Conservation (phyloP, 2,888 invertebrate species). For the Junonia oenone region DNA sequence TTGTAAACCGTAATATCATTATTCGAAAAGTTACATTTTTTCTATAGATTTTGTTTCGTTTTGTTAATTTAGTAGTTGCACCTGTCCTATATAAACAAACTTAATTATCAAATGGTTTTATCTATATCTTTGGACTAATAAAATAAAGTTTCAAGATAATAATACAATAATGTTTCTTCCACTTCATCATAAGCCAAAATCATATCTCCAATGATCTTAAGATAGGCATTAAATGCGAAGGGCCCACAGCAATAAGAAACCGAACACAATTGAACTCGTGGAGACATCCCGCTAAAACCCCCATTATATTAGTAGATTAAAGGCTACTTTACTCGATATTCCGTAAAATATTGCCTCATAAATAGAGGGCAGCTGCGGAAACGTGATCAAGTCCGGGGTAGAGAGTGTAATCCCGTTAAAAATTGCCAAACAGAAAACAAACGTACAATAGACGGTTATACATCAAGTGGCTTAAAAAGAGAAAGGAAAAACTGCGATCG, state of each 20-base stretch:
- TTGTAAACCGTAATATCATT: too few relatives aligned
- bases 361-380: slow-evolving; percentile 63
- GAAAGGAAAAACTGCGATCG: slow-evolving; percentile 44
- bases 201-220: slow-evolving; percentile 44
- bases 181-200: slow-evolving; percentile 19
- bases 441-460: slow-evolving; percentile 65
- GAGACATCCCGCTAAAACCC: slow-evolving; percentile 50
- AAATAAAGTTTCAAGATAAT: too few relatives aligned
- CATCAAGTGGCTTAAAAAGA: slow-evolving; percentile 67
- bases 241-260: slow-evolving; percentile 55
- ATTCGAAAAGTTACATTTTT: too few relatives aligned
- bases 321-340: slow-evolving; percentile 78
- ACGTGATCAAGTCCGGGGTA: slow-evolving; percentile 66
- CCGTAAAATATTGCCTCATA: slow-evolving; percentile 77
- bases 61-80: too few relatives aligned
- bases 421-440: slow-evolving; percentile 77
- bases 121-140: too few relatives aligned
- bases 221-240: slow-evolving; percentile 43
- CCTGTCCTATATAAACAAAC: too few relatives aligned
- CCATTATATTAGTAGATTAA: slow-evolving; percentile 77
- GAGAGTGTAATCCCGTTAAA: slow-evolving; percentile 72
- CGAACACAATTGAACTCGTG: slow-evolving; percentile 58
- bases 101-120: too few relatives aligned
- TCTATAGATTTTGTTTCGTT: too few relatives aligned
- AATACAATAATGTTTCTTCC: neutral